Evolutionary conservation across 37 sponge, comb jelly and placozoan genomes (phyloP).

Genomic region (Amphimedon queenslandica): DNA sequence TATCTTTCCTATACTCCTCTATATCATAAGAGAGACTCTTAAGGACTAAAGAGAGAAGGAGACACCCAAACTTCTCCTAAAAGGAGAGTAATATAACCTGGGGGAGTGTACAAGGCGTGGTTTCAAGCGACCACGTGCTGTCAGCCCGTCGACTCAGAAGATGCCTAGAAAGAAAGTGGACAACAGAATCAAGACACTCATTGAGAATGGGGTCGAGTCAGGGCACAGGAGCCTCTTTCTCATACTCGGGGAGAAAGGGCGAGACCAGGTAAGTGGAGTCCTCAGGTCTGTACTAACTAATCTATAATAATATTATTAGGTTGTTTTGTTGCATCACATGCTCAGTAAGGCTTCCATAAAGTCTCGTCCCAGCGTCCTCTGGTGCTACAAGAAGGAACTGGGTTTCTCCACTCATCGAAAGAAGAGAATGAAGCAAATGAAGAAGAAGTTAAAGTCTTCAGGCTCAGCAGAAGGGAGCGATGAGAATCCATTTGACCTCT

Average conservation of each 20-base stretch:
- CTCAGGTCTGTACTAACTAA: neutral
- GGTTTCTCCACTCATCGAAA: conserved; percentile 97
- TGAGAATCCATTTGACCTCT: conserved; percentile 95
- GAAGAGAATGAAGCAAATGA: conserved; percentile 88
- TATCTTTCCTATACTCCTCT: too few relatives aligned
- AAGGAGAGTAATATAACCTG: too few relatives aligned
- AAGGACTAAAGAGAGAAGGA: too few relatives aligned
- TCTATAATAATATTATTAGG: conserved; percentile 24
- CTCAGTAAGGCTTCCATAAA: conserved; percentile 74
- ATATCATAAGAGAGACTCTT: too few relatives aligned
- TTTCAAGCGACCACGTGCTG: too few relatives aligned
- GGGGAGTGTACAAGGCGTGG: too few relatives aligned
- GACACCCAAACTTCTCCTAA: too few relatives aligned
- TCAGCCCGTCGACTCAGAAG: too few relatives aligned
- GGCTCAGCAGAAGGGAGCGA: conserved; percentile 72
- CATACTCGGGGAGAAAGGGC: conserved; percentile 82
- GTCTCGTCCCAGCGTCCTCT: conserved; percentile 83
- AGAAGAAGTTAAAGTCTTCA: conserved; percentile 90
- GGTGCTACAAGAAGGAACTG: conserved; percentile 99
- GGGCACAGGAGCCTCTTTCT: conserved; percentile 76
- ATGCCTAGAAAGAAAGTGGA: conserved; percentile 80
- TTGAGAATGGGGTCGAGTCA: conserved; percentile 81
- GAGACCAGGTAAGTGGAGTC: conserved; percentile 64
- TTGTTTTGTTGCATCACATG: conserved; percentile 94
- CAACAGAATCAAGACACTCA: conserved; percentile 67